phyloP scores from a whole-genome alignment of 2,797 vertebrate species.

The Gymnodraco acuticeps region DNA sequence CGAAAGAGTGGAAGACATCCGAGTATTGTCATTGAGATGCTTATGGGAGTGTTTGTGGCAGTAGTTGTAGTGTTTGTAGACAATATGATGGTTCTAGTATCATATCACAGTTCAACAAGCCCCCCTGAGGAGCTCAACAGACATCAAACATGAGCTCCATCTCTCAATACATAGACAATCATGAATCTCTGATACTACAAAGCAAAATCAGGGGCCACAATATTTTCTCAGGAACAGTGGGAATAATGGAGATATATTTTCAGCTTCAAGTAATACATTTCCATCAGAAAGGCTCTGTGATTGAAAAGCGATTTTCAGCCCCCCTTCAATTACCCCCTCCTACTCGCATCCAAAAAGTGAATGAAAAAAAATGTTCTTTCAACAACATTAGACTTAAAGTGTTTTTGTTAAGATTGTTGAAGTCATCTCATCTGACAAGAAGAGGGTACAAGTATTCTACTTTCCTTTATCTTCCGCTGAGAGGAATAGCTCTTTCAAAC shows the following conservation, averaged over 20 bases:
- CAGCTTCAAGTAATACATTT: constrained; percentile 46
- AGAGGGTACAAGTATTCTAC: constrained; percentile 27
- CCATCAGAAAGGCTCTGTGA: constrained; percentile 45
- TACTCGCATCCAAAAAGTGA: constrained; percentile 35
- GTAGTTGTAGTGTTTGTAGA: not conserved
- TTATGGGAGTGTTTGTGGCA: not conserved
- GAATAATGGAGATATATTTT: constrained; percentile 6
- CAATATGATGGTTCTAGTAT: constrained; percentile 5
- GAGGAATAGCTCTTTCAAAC: constrained; percentile 56
- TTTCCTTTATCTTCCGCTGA: constrained; percentile 35
- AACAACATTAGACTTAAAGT: constrained; percentile 41
- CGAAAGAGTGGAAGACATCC: constrained; percentile 11
- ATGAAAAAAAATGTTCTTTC: not conserved
- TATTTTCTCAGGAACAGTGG: constrained; percentile 31
- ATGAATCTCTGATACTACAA: constrained; percentile 15
- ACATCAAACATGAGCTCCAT: constrained; percentile 12
- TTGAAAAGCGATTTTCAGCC: constrained; percentile 57
- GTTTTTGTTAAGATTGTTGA: constrained; percentile 45
- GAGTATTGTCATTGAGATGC: constrained; percentile 1
- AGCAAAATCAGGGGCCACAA: constrained; percentile 28
- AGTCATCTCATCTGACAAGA: constrained; percentile 38
- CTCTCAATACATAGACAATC: constrained; percentile 19
- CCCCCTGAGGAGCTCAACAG: not conserved
- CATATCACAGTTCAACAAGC: constrained; percentile 14
- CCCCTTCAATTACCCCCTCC: constrained; percentile 48